phyloP scores from a whole-genome alignment of 2,888 invertebrate species.

The Xestobium rufovillosum region DNA sequence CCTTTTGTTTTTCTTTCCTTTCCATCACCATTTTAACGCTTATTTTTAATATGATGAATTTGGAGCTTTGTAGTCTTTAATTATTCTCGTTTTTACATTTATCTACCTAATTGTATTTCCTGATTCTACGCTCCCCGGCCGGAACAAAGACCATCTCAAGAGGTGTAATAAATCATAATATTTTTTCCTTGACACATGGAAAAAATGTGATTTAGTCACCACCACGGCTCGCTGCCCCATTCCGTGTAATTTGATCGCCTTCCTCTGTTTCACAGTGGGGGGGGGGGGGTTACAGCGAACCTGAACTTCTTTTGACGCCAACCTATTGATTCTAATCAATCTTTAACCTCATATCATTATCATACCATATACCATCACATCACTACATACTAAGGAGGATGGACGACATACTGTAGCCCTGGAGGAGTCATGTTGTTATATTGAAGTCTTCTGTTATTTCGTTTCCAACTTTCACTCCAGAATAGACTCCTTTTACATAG shows the following conservation, averaged over 20 bases:
- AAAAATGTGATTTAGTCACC: conserved; percentile 35
- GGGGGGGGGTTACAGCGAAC: too few species aligned
- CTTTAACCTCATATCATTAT: too few species aligned
- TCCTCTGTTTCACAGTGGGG: too few species aligned
- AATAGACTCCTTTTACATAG: too few species aligned
- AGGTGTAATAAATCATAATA: conserved; percentile 42
- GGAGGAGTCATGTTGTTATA: too few species aligned
- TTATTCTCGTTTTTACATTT: conserved; percentile 45
- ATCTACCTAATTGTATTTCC: conserved; percentile 46
- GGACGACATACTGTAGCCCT: too few species aligned
- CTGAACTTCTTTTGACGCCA: too few species aligned
- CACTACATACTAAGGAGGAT: too few species aligned
- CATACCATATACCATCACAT: too few species aligned
- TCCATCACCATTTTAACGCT: conserved; percentile 42
- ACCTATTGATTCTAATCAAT: too few species aligned
- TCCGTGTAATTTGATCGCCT: conserved; percentile 38
- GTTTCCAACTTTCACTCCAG: too few species aligned
- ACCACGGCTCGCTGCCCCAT: conserved; percentile 32
- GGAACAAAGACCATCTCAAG: conserved; percentile 39
- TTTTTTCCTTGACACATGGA: conserved; percentile 33
- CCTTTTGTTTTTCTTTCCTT: conserved; percentile 44
- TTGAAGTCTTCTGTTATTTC: too few species aligned
- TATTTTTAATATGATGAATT: conserved; percentile 46
- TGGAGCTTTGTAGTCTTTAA: conserved; percentile 44
- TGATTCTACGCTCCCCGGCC: conserved; percentile 33